Base-by-base conservation (phyloP, 2,113 vertebrate genomes). In the Periophthalmodon schlosseri region DNA sequence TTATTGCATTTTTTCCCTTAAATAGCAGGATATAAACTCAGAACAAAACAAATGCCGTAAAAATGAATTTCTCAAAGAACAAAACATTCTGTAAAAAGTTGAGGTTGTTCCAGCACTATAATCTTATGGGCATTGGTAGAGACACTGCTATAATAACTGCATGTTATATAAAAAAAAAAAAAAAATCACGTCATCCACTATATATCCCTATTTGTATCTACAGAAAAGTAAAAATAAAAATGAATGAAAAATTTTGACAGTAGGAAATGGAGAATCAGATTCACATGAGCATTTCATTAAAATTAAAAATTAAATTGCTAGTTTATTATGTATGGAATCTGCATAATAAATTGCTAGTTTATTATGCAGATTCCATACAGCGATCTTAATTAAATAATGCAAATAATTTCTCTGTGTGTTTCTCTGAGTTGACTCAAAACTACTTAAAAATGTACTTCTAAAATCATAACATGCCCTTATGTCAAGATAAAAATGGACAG, bases 71-170 rank as follows among this genome's bases (percentile, higher is more conserved):
- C 24, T 61, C 23, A 28, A 28, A 63, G 16, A 2, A 34, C 15
- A 34, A 33, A 28, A 15, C 58, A 61, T 61, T 61, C 13, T 33
- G 13, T 28, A 15, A 24, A 28, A 28, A 5, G 11, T 61, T 21
- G 23, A 20, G 60, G 28, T 7, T 63, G 21, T 20, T 36, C 16
- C 28, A 18, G 33, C 28, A 20, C 28, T 34, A 65, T 39, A 65
- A 39, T 65, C 20, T 65, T 16, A 36, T 64, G 75, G 77, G 68
- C 44, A 28, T 75, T 70, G 68, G 75, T 52, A 83, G 69, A 7
- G 71, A 16, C 65, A 76, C 64, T 58, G 61, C 33, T 60, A 28
- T 28, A 44, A 23, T 46, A 80, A 65, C 63, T 65, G 2, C 3
- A 65, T 65, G 20, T 44, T 6, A 20, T 16, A 63, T 60, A 7